phyloP scores from a whole-genome alignment of 2,797 vertebrate genomes.

The Rhinogobio ventralis region DNA sequence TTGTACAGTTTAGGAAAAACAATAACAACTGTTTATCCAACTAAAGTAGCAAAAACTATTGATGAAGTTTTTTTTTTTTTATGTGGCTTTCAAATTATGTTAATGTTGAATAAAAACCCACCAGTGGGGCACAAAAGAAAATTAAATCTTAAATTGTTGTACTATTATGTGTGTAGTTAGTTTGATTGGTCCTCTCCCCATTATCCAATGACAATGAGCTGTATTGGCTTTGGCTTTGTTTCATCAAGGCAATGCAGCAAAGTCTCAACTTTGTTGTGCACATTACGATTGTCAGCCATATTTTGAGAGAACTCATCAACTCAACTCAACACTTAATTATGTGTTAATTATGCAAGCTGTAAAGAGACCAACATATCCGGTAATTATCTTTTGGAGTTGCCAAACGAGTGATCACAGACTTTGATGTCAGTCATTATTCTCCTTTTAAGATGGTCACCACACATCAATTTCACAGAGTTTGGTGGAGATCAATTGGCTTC shows the following conservation, averaged over 20 bases:
- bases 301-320: slow-evolving; percentile 39
- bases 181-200: slow-evolving; percentile 27
- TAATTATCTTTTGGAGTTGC: slow-evolving; percentile 57
- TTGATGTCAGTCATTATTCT: slow-evolving; percentile 41
- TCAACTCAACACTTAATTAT: slow-evolving; percentile 41
- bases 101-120: background rate
- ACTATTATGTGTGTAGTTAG: background rate
- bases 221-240: slow-evolving; percentile 44
- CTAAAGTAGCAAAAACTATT: background rate
- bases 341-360: slow-evolving; percentile 43
- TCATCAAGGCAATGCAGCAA: slow-evolving; percentile 55
- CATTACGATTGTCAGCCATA: slow-evolving; percentile 18
- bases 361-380: slow-evolving; percentile 41
- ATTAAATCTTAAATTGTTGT: background rate
- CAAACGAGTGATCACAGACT: slow-evolving; percentile 58
- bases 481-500: slow-evolving; percentile 54
- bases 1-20: background rate
- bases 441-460: slow-evolving; percentile 41
- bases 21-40: background rate
- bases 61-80: background rate
- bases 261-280: slow-evolving; percentile 18
- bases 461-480: slow-evolving; percentile 53
- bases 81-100: background rate
- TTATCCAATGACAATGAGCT: slow-evolving; percentile 39
- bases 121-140: background rate